Conservation (phyloP, 2,888 invertebrate species). For the Bombylius major region DNA sequence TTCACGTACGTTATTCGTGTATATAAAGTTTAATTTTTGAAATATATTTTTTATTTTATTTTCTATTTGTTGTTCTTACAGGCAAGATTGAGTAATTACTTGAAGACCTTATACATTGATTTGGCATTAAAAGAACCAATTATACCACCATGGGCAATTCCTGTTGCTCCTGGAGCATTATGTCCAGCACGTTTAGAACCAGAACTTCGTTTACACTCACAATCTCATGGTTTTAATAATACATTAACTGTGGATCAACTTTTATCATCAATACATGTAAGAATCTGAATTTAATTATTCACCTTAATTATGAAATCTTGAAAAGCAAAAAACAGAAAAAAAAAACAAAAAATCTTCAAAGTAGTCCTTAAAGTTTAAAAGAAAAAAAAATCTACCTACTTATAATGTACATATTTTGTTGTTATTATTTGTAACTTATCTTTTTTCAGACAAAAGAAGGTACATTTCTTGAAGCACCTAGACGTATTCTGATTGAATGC, state of each 20-base stretch:
- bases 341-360: no score
- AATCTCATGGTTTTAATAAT: conserved; percentile 28
- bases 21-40: no score
- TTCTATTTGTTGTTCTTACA: conserved; percentile 9
- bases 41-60: neutral
- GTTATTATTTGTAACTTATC: neutral
- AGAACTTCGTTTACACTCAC: conserved; percentile 34
- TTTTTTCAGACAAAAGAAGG: conserved; percentile 37
- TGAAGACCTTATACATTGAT: conserved; percentile 39
- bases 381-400: neutral
- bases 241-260: conserved; percentile 35
- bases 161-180: conserved; percentile 37
- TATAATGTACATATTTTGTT: no score
- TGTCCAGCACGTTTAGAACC: conserved; percentile 42
- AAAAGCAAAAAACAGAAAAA: no score
- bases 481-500: conserved; percentile 42
- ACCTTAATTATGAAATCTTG: neutral
- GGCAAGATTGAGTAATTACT: conserved; percentile 32
- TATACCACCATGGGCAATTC: conserved; percentile 39
- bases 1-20: no score
- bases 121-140: conserved; percentile 38
- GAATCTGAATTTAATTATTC: conserved; percentile 12
- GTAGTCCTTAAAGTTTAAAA: no score
- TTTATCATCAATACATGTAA: conserved; percentile 39
- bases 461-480: conserved; percentile 38